Evolutionary conservation across 2,797 vertebrate species (phyloP).

Genomic region (Syngnathus acus): DNA sequence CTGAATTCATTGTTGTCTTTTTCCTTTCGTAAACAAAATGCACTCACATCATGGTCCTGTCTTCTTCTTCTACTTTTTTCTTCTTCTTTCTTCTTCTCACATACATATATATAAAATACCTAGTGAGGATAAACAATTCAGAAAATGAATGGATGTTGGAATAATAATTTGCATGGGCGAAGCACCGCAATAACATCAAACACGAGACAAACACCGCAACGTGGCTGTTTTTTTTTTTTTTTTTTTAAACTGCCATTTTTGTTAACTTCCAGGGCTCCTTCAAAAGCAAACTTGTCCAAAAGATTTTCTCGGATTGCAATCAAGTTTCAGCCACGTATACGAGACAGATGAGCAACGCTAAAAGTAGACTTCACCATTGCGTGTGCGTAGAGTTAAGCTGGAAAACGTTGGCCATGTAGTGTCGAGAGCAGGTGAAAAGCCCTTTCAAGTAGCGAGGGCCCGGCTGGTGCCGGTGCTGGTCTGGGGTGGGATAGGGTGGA

Average conservation of each 20-base stretch:
- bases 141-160: no score
- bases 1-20: no score
- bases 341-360: background rate
- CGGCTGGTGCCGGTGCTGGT: conserved; percentile 24
- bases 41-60: no score
- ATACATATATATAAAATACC: no score
- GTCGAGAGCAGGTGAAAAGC: conserved; percentile 52
- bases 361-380: background rate
- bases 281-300: background rate
- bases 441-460: conserved; percentile 37
- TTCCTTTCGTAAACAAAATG: no score
- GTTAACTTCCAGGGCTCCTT: background rate
- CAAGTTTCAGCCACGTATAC: background rate
- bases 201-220: background rate
- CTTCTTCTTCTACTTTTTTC: no score
- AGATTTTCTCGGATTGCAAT: no score
- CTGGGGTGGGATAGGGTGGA: conserved; percentile 10
- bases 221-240: background rate
- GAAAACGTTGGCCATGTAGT: conserved; percentile 26
- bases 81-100: no score
- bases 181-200: background rate
- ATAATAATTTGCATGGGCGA: background rate
- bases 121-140: no score
- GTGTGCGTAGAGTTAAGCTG: conserved; percentile 2
- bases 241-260: background rate